Evolutionary conservation across 2,797 vertebrate species (phyloP).

Genomic region (Kryptopterus vitreolus): DNA sequence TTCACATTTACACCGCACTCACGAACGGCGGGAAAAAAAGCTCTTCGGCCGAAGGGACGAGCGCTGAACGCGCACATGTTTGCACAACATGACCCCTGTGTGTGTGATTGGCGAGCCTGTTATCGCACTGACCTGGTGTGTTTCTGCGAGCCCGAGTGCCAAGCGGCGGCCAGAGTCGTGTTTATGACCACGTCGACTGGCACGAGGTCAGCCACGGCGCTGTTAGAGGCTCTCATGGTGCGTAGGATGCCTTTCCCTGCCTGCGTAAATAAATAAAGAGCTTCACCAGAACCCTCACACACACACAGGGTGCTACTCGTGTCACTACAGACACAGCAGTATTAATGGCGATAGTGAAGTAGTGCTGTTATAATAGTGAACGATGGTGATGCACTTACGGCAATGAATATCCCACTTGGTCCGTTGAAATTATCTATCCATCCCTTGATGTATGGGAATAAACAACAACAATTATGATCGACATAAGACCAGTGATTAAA

Average conservation of each 20-base stretch:
- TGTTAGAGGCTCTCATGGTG: slow-evolving; percentile 94
- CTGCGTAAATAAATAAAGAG: slow-evolving; percentile 68
- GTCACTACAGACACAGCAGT: too few species aligned
- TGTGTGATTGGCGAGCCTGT: not conserved
- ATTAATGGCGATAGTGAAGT: not conserved
- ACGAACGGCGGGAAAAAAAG: too few species aligned
- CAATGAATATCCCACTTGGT: slow-evolving; percentile 97
- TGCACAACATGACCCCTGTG: not conserved
- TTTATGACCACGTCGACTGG: slow-evolving; percentile 97
- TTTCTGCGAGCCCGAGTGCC: slow-evolving; percentile 93
- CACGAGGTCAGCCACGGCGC: slow-evolving; percentile 92
- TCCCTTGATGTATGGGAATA: slow-evolving; percentile 76
- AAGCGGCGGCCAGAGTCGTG: slow-evolving; percentile 87
- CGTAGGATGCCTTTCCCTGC: slow-evolving; percentile 98
- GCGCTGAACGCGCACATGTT: too few species aligned
- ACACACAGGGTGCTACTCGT: too few species aligned
- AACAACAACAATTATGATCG: slow-evolving; percentile 14
- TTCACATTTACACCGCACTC: too few species aligned
- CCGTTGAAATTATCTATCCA: slow-evolving; percentile 99
- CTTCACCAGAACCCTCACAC: not conserved
- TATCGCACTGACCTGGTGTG: slow-evolving; percentile 72
- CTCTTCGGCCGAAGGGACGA: too few species aligned
- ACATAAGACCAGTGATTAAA: not conserved
- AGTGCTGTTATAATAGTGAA: not conserved
- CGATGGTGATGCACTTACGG: slow-evolving; percentile 77